Evolutionary conservation across 2,113 vertebrate species (phyloP), one percentile per base, ranked within the genome.

Genomic region (Saimiri boliviensis): DNA sequence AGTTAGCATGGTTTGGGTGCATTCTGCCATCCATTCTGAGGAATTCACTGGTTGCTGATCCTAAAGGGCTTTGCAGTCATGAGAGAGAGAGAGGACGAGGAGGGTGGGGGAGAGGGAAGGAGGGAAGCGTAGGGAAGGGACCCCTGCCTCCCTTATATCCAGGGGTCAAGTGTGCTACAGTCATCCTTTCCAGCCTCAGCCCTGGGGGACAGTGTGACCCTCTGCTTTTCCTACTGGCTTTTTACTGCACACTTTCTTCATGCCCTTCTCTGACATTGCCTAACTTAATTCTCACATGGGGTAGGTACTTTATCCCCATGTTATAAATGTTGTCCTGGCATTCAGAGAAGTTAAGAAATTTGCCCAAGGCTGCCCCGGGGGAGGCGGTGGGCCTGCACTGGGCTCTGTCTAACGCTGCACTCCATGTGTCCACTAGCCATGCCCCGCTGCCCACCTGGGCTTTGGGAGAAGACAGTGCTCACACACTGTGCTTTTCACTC

Each of bases 41-140:
- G 74, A 49, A 73, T 80, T 49, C n/a, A 23, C 60, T n/a, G 37
- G 84, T 25, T 66, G 66, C 56, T 66, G 68, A 58, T 37, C n/a
- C 16, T 60, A 25, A 54, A 60, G 63, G 35, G 11, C 35, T 80
- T 40, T 20, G 19, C 6, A 32, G 58, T 10, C 14, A 25, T 13
- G 32, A 52, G n/a, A 20, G 21, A 37, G 21, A 37, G n/a, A 27
- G 52, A 30, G 16, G 45, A 16, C 8, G 37, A 17, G 27, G 60
- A 63, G 13, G 27, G 1, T 30, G 9, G 70, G 6, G 27, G 35
- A 30, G 30, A 16, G 82, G 13, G n/a, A 60, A 47, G n/a, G 17
- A 25, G 2, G 3, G 60, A 25, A 14, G 42, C 0, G 0, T 8
- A 10, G 30, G 5, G 42, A 56, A 8, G 21, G 37, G n/a, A 11